Conservation (phyloP, 1,140 invertebrate species). For the Penaeus vannamei region DNA sequence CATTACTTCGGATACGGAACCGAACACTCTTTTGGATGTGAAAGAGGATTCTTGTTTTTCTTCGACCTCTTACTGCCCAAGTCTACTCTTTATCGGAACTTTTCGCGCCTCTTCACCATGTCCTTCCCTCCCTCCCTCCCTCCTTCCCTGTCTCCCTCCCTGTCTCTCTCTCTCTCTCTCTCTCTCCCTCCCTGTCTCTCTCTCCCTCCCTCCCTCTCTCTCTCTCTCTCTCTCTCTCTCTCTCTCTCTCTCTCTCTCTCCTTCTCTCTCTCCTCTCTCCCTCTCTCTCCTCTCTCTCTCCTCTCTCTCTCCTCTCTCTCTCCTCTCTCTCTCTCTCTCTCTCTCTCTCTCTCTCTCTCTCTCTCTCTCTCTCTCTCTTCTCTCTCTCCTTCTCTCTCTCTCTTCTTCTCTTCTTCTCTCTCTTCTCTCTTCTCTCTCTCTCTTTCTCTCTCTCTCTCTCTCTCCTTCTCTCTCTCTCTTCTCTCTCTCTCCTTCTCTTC, state of each 20-base stretch:
- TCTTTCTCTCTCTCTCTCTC: no score
- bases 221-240: neutral
- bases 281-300: constrained; percentile 5
- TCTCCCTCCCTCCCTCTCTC: neutral
- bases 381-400: neutral
- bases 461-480: neutral
- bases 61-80: no score
- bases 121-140: no score
- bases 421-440: no score
- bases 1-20: no score
- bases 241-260: neutral
- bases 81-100: no score
- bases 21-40: no score
- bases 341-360: neutral
- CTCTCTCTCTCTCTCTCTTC: neutral
- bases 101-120: no score
- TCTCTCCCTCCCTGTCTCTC: neutral
- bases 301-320: constrained; percentile 18
- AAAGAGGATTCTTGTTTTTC: no score
- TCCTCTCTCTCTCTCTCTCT: constrained; percentile 25
- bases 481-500: neutral
- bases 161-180: no score
- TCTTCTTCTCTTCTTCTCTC: neutral
- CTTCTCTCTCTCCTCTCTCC: neutral
- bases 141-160: no score